Base-by-base conservation (phyloP, 2,888 invertebrate species). In the Luperina nickerlii region DNA sequence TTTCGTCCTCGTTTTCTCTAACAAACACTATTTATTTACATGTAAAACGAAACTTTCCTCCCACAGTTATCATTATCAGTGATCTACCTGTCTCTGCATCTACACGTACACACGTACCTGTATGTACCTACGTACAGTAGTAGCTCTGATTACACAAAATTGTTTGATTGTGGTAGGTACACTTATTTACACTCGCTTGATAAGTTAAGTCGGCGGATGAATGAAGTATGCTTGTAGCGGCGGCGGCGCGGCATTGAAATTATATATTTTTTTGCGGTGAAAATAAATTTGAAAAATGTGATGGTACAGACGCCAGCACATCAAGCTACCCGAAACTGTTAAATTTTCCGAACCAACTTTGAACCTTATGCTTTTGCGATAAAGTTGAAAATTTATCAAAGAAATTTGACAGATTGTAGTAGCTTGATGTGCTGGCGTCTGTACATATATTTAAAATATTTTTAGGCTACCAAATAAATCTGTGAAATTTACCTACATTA, bases 211-310 rank as follows among this genome's bases (percentile, higher is more conserved):
- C 85, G 66, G 27, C 62, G 62, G 72, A 20, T 48, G 76, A 11
- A 70, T 70, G 91, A 89, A 27, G 85, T 92, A 80, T 90, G 88
- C 90, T 95, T 94, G 93, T 85, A 81, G 67, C 76, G 69, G 73
- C 79, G 20, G 63, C 51, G n/a, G 15, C 45, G 73, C 79, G 20
- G 63, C 51, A 24, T 15, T 51, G 18, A 6, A 27, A 48, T 45
- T 20, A 20, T 20, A 20, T 24, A 38, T 6, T 63, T 57, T 81
- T 66, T 77, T 65, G 0, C 2, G 11, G 5, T 7, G n/a, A 60
- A 51, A 57, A 32, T 70, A 24, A 9, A 24, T 60, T 1, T 15
- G 5, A 51, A 65, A 65, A 20, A 20, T 13, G 13, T 3, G 13
- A 69, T 20, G 20, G 4, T n/a, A 38, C 2, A n/a, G n/a, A n/a